Evolutionary conservation across 2,888 invertebrate genomes (phyloP).

Genomic region (Dolichopus griseipennis): DNA sequence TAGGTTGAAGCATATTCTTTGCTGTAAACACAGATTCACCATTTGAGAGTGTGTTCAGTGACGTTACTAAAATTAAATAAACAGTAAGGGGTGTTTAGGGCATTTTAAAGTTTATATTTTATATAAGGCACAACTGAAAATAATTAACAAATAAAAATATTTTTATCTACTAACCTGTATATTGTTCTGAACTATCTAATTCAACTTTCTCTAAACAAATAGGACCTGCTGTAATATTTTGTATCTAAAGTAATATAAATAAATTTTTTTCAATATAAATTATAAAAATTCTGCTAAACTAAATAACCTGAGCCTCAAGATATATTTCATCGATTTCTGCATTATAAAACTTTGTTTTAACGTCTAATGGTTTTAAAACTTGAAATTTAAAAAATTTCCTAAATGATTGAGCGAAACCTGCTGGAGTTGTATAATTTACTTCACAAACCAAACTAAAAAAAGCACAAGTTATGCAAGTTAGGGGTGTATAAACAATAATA

Average conservation of each 20-base stretch:
- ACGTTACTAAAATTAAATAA: conserved; percentile 51
- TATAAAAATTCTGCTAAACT: conserved; percentile 18
- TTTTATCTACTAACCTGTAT: conserved; percentile 50
- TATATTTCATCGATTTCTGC: conserved; percentile 74
- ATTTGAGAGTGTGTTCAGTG: conserved; percentile 58
- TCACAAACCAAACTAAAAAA: conserved; percentile 83
- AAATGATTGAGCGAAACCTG: conserved; percentile 71
- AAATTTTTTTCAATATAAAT: not conserved
- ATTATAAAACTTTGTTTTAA: conserved; percentile 97
- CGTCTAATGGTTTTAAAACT: conserved; percentile 95
- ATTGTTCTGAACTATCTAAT: conserved; percentile 84
- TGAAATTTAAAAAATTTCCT: conserved; percentile 97
- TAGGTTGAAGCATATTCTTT: conserved; percentile 74
- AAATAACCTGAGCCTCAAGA: conserved; percentile 55
- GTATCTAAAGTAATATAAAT: conserved; percentile 49
- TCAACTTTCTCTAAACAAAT: conserved; percentile 92
- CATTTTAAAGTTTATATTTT: too few species aligned
- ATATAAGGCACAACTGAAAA: not conserved
- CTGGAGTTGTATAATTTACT: conserved; percentile 76
- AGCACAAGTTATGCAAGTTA: too few species aligned
- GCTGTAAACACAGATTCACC: conserved; percentile 68
- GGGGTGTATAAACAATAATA: conserved; percentile 7
- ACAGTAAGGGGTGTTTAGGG: too few species aligned
- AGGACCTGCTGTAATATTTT: conserved; percentile 88
- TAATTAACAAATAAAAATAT: not conserved